Evolutionary conservation across 2,797 vertebrate genomes (phyloP), one percentile per base, ranked within the genome.

Genomic region (Garrulus glandarius): DNA sequence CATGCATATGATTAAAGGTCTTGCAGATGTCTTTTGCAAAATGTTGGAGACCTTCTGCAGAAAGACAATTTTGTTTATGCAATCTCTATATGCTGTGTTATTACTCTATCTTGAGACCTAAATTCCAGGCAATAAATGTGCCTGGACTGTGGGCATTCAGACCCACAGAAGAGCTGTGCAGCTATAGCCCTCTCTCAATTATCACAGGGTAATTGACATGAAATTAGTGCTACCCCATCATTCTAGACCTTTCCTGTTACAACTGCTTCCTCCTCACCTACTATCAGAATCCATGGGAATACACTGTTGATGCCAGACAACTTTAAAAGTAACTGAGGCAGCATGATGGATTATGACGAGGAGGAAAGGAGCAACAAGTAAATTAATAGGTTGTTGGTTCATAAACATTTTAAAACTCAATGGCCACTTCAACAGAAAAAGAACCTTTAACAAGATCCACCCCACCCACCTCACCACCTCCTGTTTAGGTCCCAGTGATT

Each of bases 21-120:
- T 91, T 78, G n/a, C 82, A 89, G 69, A 91, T 59, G 57, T 69
- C 55, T 92, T 67, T 78, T 88, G 65, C 49, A 90, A 92, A 92
- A 90, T 46, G 8, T 60, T 56, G 60, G 72, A 92, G 56, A 60
- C 34, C 32, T 87, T 71, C 72, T 88, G 60, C 80, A 88, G 72
- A 81, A 68, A 76, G 63, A 68, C 26, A 56, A 22, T n/a, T 93
- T 76, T 72, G 23, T 81, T 86, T 65, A 55, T 39, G 39, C 43
- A 71, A 5, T 80, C n/a, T 83, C 53, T 75, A 19, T 20, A 63
- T 36, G 50, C 46, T 3, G 0, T n/a, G 8, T 70, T 79, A 65
- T 59, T 77, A 53, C 10, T 78, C 72, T 59, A 81, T 37, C 55
- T 64, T 1, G 0, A 92, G 13, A 89, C 47, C 29, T 72, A 29